phyloP scores from a whole-genome alignment of 2,888 invertebrate genomes.

The Sturmia bella region DNA sequence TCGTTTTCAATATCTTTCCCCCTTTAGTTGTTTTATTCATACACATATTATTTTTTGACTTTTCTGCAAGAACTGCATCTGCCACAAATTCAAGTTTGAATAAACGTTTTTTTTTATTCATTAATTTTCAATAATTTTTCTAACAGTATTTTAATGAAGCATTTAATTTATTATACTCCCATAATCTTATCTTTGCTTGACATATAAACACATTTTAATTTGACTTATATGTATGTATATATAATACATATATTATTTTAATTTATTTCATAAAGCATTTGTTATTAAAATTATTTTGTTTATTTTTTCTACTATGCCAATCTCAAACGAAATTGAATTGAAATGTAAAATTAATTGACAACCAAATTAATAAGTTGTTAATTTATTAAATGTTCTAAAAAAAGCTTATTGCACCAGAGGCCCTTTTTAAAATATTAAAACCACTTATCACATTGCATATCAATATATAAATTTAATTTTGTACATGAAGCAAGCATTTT shows the following conservation, averaged over 20 bases:
- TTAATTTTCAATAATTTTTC: constrained; percentile 26
- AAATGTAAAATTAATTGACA: constrained; percentile 41
- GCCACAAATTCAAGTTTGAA: constrained; percentile 47
- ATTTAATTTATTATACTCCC: constrained; percentile 8
- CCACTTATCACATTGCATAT: constrained; percentile 7
- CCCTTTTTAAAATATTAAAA: constrained; percentile 11
- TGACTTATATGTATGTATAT: background rate
- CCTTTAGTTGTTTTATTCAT: constrained; percentile 45
- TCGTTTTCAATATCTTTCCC: constrained; percentile 67
- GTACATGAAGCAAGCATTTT: constrained; percentile 15
- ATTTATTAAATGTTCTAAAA: background rate
- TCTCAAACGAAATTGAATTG: background rate
- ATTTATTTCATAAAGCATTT: constrained; percentile 14
- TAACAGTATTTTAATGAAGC: constrained; percentile 26
- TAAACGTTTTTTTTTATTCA: constrained; percentile 29
- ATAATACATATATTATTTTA: background rate
- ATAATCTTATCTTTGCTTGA: constrained; percentile 37
- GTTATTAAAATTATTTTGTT: background rate
- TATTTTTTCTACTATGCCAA: background rate
- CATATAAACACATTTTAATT: constrained; percentile 18
- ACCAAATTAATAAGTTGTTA: constrained; percentile 34
- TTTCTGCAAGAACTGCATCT: constrained; percentile 56
- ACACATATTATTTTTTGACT: constrained; percentile 19
- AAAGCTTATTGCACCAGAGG: constrained; percentile 58
- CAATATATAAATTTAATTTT: background rate